phyloP scores from a whole-genome alignment of 2,797 vertebrate species.

The Mus minutoides region DNA sequence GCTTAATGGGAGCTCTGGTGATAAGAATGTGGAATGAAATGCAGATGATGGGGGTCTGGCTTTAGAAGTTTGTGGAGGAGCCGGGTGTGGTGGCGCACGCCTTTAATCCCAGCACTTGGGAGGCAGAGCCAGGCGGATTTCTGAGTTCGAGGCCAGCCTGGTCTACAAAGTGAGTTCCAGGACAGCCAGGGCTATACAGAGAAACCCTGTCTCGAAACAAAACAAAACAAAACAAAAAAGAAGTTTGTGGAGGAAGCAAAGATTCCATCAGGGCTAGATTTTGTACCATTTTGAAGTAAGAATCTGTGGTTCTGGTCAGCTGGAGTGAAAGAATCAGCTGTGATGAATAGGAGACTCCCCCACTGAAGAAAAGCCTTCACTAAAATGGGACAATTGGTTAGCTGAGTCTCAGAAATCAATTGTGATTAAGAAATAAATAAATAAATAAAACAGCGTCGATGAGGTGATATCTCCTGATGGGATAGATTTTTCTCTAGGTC shows the following conservation, averaged over 20 bases:
- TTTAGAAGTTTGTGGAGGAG: background rate
- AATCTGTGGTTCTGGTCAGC: background rate
- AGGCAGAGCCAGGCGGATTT: too few species aligned
- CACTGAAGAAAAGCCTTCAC: background rate
- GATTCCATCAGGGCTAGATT: background rate
- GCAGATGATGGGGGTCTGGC: background rate
- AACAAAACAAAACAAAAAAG: too few species aligned
- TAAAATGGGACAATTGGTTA: background rate
- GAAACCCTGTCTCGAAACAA: too few species aligned
- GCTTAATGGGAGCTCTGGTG: background rate
- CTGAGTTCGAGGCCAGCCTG: too few species aligned
- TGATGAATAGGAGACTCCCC: background rate
- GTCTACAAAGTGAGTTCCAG: too few species aligned
- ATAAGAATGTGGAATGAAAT: background rate
- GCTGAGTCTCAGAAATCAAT: background rate
- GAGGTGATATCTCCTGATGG: background rate
- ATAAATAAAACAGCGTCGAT: too few species aligned
- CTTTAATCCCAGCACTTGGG: too few species aligned
- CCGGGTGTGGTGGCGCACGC: too few species aligned
- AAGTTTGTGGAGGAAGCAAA: background rate
- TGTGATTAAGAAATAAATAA: background rate
- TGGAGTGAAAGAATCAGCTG: background rate
- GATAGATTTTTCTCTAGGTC: background rate
- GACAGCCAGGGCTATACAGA: too few species aligned
- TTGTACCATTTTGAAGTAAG: background rate